phyloP scores from a whole-genome alignment of 35 echinoderm and acorn worm genomes.

The Nesometra sesokonis region DNA sequence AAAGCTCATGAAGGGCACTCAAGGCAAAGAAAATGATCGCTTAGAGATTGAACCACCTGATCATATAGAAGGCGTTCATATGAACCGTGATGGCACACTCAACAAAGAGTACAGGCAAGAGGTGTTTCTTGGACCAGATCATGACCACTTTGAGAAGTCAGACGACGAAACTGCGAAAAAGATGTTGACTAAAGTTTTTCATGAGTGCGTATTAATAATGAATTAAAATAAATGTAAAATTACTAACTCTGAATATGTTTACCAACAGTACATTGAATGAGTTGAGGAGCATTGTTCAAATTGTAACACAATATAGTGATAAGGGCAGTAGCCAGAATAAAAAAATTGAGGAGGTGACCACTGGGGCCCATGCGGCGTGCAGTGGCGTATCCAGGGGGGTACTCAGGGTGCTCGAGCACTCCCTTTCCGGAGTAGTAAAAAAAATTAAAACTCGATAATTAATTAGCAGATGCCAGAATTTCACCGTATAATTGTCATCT shows the following conservation, averaged over 20 bases:
- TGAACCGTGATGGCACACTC: slow-evolving; percentile 68
- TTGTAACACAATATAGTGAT: not conserved
- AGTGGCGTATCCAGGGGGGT: no score
- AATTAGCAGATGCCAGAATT: no score
- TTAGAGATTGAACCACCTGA: slow-evolving; percentile 57
- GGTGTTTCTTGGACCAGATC: slow-evolving; percentile 84
- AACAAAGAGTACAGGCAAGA: slow-evolving; percentile 82
- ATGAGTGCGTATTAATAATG: slow-evolving; percentile 43
- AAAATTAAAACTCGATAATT: no score
- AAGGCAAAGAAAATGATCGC: not conserved
- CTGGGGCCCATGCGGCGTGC: no score
- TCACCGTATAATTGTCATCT: no score
- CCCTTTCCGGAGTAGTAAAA: no score
- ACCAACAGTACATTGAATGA: not conserved
- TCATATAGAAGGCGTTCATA: slow-evolving; percentile 73
- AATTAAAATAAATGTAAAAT: not conserved
- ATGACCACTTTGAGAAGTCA: slow-evolving; percentile 77
- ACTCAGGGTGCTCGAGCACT: no score
- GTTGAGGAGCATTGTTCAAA: not conserved
- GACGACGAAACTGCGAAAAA: slow-evolving; percentile 60
- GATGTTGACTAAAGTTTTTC: slow-evolving; percentile 73
- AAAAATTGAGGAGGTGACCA: no score
- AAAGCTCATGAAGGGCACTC: not conserved
- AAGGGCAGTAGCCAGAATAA: no score
- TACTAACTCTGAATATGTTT: not conserved